Conservation (phyloP, 23 tunicate species). For the Trididemnum nubilum region DNA sequence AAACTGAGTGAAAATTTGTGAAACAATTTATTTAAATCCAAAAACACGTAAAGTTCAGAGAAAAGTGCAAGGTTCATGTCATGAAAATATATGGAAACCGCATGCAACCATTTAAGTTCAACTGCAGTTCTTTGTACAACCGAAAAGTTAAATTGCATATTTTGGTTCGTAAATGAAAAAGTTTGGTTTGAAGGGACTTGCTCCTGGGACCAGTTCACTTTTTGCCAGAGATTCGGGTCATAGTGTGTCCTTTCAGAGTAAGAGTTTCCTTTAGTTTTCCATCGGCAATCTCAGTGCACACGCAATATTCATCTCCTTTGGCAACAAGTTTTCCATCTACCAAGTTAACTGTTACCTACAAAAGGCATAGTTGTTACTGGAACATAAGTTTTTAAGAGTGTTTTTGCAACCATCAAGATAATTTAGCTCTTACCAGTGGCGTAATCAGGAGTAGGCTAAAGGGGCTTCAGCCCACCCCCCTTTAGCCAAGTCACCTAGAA, state of each 20-base stretch:
- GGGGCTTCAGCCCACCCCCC: no score
- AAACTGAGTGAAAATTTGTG: no score
- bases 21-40: no score
- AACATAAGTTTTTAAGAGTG: no score
- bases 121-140: background rate
- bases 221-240: constrained; percentile 52
- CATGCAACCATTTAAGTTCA: no score
- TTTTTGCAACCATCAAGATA: no score
- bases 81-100: no score
- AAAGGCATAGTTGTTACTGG: background rate
- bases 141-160: background rate
- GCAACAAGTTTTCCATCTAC: constrained; percentile 58
- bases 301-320: constrained; percentile 47
- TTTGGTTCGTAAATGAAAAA: background rate
- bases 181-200: background rate
- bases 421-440: no score
- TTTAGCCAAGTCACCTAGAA: no score
- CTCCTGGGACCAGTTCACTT: background rate
- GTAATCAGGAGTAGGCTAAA: no score
- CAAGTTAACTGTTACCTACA: constrained; percentile 51
- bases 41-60: no score
- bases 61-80: no score
- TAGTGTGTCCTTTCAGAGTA: constrained; percentile 60
- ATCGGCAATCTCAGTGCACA: constrained; percentile 55
- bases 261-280: constrained; percentile 69